These are phyloP conservation scores for Monoplex corrugatus DNA, from an alignment of 2,888 invertebrate genomes.

Conservation along the genomic window DNA sequence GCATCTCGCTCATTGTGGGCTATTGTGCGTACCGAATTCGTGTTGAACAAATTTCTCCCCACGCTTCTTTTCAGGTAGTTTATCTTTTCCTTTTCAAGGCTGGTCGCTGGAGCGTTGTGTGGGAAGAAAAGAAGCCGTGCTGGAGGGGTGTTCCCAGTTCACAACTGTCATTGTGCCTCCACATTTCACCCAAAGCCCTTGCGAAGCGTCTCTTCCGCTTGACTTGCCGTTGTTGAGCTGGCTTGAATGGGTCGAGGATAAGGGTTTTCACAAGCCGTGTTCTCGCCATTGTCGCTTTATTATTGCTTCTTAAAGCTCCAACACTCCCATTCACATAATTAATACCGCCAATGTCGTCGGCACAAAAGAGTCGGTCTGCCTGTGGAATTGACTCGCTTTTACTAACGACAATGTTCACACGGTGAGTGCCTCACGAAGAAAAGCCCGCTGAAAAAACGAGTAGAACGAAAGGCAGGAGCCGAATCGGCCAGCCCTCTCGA, in stretches of 20 bases:
- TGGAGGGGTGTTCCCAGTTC: constrained; percentile 13
- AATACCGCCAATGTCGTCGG: constrained; percentile 55
- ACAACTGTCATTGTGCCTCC: constrained; percentile 5
- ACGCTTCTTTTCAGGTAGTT: constrained; percentile 27
- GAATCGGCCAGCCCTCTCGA: neutral
- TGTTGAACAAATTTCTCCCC: constrained; percentile 40
- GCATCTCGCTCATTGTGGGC: constrained; percentile 38
- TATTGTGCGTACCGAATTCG: neutral
- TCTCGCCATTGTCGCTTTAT: constrained; percentile 59
- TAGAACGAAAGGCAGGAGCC: neutral
- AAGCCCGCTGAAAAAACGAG: constrained; percentile 8
- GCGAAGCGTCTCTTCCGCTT: constrained; percentile 40
- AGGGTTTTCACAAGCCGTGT: constrained; percentile 46
- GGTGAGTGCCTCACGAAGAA: constrained; percentile 23
- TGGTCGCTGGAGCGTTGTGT: constrained; percentile 23
- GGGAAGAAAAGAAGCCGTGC: neutral
- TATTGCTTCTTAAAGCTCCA: constrained; percentile 56
- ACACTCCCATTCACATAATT: constrained; percentile 59
- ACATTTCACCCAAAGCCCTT: neutral
- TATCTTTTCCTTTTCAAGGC: constrained; percentile 35
- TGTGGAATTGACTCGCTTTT: constrained; percentile 54
- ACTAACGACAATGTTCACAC: constrained; percentile 24
- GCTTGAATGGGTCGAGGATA: constrained; percentile 16
- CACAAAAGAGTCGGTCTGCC: constrained; percentile 54
- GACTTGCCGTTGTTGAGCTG: constrained; percentile 7